phyloP scores from a whole-genome alignment of 2,113 vertebrate genomes.

The Xenopus borealis region DNA sequence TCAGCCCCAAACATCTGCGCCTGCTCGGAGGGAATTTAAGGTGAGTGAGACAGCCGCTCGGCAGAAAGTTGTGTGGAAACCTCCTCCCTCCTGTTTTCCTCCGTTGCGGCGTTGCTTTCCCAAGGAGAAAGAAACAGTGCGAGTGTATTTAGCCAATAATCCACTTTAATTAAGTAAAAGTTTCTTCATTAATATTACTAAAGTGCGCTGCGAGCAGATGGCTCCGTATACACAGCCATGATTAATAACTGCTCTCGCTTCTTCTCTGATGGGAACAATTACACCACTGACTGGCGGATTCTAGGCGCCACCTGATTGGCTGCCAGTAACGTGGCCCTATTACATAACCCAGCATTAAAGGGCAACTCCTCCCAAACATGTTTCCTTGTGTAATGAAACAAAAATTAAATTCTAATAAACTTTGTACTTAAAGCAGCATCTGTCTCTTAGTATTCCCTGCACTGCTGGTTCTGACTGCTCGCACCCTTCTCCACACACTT shows the following conservation, averaged over 20 bases:
- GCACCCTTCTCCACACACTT: too few species aligned
- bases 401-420: too few species aligned
- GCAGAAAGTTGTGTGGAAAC: constrained; percentile 16
- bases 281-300: too few species aligned
- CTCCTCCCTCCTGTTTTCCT: constrained; percentile 15
- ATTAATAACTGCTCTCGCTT: background rate
- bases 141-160: constrained; percentile 42
- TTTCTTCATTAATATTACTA: constrained; percentile 38
- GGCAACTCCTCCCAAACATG: too few species aligned
- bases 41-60: constrained; percentile 33
- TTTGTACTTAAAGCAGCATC: too few species aligned
- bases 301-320: too few species aligned
- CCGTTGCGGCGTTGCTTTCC: constrained; percentile 23
- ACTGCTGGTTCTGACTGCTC: too few species aligned
- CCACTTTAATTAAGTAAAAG: constrained; percentile 52
- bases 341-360: too few species aligned
- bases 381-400: too few species aligned
- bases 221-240: constrained; percentile 2
- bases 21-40: constrained; percentile 11
- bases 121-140: background rate
- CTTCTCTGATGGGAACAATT: too few species aligned
- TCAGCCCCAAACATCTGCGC: constrained; percentile 5
- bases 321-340: too few species aligned
- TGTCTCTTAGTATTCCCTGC: too few species aligned
- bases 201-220: constrained; percentile 42